Evolutionary conservation across 2,888 invertebrate species (phyloP).

Genomic region (Diadromus collaris): DNA sequence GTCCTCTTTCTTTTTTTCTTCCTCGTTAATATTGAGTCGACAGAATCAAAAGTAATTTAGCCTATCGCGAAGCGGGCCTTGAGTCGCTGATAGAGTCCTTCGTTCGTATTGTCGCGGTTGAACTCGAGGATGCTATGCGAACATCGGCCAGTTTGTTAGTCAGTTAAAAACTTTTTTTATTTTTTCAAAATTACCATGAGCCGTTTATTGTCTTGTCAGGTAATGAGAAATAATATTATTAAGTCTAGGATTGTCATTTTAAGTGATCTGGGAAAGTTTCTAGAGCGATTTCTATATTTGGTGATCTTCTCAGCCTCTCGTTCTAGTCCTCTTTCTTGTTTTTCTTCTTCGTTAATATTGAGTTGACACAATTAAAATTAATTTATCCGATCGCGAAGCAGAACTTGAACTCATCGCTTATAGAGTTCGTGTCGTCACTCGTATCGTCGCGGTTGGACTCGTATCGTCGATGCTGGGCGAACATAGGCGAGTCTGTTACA

Average conservation of each 20-base stretch:
- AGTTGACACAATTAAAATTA: slow-evolving; percentile 44
- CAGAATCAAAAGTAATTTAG: slow-evolving; percentile 47
- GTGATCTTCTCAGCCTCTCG: no score
- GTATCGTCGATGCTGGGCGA: background rate
- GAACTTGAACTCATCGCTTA: slow-evolving; percentile 21
- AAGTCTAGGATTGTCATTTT: no score
- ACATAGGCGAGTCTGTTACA: background rate
- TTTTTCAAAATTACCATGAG: no score
- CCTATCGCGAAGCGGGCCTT: slow-evolving; percentile 17
- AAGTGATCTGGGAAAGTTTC: no score
- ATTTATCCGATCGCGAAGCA: slow-evolving; percentile 23
- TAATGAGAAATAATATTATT: no score
- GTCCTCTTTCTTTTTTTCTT: slow-evolving; percentile 21
- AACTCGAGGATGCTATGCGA: background rate
- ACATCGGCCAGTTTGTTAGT: background rate
- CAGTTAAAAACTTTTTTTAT: background rate
- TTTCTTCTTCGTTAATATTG: slow-evolving; percentile 29
- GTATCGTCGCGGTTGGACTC: background rate
- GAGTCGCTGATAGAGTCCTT: slow-evolving; percentile 10
- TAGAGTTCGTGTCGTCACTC: background rate
- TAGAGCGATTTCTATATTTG: no score
- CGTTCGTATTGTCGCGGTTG: background rate
- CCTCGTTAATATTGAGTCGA: slow-evolving; percentile 37
- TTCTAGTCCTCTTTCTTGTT: slow-evolving; percentile 25
- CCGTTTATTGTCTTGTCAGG: no score